phyloP scores from a whole-genome alignment of 2,797 vertebrate species.

The Martes flavigula region DNA sequence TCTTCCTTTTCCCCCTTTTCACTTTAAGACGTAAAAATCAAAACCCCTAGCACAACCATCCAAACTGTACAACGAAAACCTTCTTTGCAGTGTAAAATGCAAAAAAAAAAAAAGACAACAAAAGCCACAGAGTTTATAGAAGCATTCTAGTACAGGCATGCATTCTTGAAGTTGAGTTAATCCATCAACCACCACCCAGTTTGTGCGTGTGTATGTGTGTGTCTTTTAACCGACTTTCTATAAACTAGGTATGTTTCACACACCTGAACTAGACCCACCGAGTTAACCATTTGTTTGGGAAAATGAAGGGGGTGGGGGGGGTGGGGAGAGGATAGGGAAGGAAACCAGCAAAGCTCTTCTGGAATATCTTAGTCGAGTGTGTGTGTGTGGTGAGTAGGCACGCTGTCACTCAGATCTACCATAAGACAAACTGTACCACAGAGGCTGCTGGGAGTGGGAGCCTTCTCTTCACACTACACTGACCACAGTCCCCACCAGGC shows the following conservation, averaged over 20 bases:
- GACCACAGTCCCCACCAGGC: slow-evolving; percentile 85
- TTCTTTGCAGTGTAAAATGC: background rate
- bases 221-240: slow-evolving; percentile 73
- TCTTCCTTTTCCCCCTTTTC: background rate
- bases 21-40: background rate
- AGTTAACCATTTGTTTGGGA: slow-evolving; percentile 72
- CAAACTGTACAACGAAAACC: background rate
- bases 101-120: background rate
- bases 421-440: slow-evolving; percentile 85
- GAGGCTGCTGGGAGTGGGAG: slow-evolving; percentile 82
- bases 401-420: slow-evolving; percentile 80
- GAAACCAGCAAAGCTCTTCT: slow-evolving; percentile 71
- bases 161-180: slow-evolving; percentile 64
- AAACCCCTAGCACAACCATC: background rate
- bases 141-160: background rate
- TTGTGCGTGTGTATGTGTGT: slow-evolving; percentile 36
- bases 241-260: slow-evolving; percentile 67
- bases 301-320: slow-evolving; percentile 11
- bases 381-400: background rate
- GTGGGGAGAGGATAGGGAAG: background rate
- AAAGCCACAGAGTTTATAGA: background rate
- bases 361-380: slow-evolving; percentile 64
- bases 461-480: slow-evolving; percentile 84
- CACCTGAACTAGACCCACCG: slow-evolving; percentile 76
- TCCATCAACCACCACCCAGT: slow-evolving; percentile 68